These are phyloP conservation scores for Paralichthys olivaceus DNA, from an alignment of 2,113 vertebrate species.

Conservation along the genomic window DNA sequence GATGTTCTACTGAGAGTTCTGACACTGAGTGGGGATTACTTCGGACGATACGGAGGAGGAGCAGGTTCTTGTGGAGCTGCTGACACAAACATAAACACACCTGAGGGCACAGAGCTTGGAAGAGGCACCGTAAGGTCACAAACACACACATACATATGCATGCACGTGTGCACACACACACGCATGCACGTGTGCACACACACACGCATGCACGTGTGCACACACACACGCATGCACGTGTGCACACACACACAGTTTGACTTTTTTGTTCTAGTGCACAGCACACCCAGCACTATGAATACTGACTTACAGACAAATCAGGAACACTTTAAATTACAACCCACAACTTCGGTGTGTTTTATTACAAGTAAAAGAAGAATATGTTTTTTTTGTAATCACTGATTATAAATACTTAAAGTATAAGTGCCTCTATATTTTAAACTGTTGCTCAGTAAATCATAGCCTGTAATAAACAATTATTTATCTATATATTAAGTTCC, in stretches of 20 bases:
- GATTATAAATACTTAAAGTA: too few relatives aligned
- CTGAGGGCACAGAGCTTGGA: conserved; percentile 17
- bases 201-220: not conserved
- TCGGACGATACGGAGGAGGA: conserved; percentile 1
- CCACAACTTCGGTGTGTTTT: too few relatives aligned
- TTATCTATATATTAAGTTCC: not conserved
- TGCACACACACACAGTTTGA: too few relatives aligned
- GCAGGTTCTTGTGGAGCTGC: not conserved
- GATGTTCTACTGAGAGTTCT: not conserved
- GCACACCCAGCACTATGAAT: not conserved
- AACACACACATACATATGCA: not conserved
- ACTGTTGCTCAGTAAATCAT: not conserved
- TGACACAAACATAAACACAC: conserved; percentile 42
- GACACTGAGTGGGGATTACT: not conserved
- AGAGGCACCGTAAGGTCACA: conserved; percentile 13
- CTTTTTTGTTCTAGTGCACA: too few relatives aligned
- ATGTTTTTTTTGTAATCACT: too few relatives aligned
- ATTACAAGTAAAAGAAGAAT: too few relatives aligned
- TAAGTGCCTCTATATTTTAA: not conserved
- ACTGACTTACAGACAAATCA: too few relatives aligned
- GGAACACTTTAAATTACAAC: too few relatives aligned
- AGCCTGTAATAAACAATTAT: not conserved
- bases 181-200: not conserved
- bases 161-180: not conserved
- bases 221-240: not conserved